A percentile compares a stretch with the other conserved stretches of the same genome.
Conservation (phyloP, 2,113 vertebrate genomes). For the Phalacrocorax brasilianus region DNA sequence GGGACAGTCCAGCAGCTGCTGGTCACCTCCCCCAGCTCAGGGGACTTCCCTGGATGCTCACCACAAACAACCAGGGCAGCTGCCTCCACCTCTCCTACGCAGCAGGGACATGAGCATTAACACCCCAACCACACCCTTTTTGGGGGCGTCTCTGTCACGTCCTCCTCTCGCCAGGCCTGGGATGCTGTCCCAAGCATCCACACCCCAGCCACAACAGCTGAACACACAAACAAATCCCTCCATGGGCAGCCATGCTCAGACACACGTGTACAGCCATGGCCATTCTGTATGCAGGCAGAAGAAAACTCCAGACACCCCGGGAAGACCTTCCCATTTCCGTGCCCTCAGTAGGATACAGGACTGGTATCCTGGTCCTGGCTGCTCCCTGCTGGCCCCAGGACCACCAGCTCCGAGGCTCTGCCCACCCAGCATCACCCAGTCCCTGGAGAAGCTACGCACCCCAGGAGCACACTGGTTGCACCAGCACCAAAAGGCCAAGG, state of each 20-base stretch:
- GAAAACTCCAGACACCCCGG: not conserved
- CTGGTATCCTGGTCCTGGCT: not conserved
- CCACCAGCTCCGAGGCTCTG: not conserved
- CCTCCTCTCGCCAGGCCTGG: not conserved
- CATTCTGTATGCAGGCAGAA: not conserved
- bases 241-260: not conserved
- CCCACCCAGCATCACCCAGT: not conserved
- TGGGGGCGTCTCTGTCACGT: not conserved
- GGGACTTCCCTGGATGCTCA: not conserved
- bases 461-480: accelerated
- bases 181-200: not conserved
- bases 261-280: accelerated
- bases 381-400: not conserved
- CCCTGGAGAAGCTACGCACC: not conserved
- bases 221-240: not conserved
- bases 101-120: not conserved
- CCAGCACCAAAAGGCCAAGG: not conserved
- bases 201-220: not conserved
- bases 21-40: not conserved
- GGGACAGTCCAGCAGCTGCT: not conserved
- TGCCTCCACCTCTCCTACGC: not conserved
- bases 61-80: not conserved
- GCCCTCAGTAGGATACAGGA: not conserved
- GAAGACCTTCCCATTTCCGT: not conserved
- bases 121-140: not conserved